These are phyloP conservation scores for Dasypus novemcinctus DNA, from an alignment of 2,113 vertebrate species.

Conservation along the genomic window DNA sequence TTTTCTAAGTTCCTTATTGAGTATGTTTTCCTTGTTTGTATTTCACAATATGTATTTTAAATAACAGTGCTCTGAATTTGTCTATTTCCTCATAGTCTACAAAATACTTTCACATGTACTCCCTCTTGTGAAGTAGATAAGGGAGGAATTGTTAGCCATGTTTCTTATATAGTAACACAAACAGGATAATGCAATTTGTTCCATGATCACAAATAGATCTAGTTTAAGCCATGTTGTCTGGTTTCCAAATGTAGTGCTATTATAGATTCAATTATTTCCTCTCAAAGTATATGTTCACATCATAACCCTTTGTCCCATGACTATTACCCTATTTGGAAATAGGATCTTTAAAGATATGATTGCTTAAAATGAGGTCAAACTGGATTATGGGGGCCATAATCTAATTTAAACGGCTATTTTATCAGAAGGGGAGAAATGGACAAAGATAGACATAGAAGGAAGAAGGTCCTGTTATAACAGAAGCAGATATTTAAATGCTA, in stretches of 20 bases:
- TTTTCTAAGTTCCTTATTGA: neutral
- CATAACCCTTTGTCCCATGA: too few relatives aligned
- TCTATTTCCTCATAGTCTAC: neutral
- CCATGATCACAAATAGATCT: neutral
- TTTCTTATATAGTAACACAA: neutral
- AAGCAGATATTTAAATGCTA: too few relatives aligned
- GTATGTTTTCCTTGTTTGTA: neutral
- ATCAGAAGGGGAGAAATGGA: too few relatives aligned
- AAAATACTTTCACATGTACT: neutral
- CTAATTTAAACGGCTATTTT: too few relatives aligned
- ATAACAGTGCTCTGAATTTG: neutral
- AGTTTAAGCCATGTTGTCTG: neutral
- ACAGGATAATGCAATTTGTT: neutral
- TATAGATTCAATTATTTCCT: too few relatives aligned
- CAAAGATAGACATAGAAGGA: too few relatives aligned
- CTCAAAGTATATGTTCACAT: too few relatives aligned
- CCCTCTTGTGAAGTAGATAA: neutral
- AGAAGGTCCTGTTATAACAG: too few relatives aligned
- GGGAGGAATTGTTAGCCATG: neutral
- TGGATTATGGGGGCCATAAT: too few relatives aligned
- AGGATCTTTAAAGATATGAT: too few relatives aligned
- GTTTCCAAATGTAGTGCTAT: neutral
- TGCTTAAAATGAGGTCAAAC: too few relatives aligned
- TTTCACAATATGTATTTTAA: neutral
- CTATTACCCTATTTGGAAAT: too few relatives aligned